Evolutionary conservation across 2,888 invertebrate species (phyloP), one percentile per base, ranked within the genome.

Genomic region (Agrenia bidenticulata): DNA sequence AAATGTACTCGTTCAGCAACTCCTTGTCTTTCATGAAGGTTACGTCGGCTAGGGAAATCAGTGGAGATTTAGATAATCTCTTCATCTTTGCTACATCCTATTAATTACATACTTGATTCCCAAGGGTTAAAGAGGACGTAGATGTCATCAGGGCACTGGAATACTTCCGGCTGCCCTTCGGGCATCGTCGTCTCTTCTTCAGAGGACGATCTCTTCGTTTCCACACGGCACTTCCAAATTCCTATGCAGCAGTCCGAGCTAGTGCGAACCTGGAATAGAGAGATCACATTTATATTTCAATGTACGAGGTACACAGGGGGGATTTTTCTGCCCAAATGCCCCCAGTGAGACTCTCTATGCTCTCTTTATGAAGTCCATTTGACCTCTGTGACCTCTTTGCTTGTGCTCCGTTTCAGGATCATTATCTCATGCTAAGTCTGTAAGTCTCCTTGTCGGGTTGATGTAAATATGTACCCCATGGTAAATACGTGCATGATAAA

Each of bases 111-210:
- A 90, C 92, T 88, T 82, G 86, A 85, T 72, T 86, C 84, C 91
- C 91, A 92, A 1, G 92, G 90, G 79, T 92, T 92, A 81, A 90
- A 92, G 13, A 92, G 82, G 21, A 92, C 81, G 80, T 88, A 90
- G 63, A 91, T 78, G 60, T 87, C 87, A 63, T 86, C 85, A 9
- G 87, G 86, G 73, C 86, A 63, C 17, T 61, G 50, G 54, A 57
- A 61, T 45, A 61, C 23, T 51, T 64, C 42, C n/a, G 42, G n/a
- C 15, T 9, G 5, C 61, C 1, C 45, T n/a, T n/a, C n/a, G n/a
- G n/a, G n/a, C n/a, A n/a, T n/a, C n/a, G n/a, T n/a, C 15, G 2
- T 27, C 37, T 32, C 58, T 15, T 19, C 53, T 54, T 53, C 42
- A 53, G 45, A n/a, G 26, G 17, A 15, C 11, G 32, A 1, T 15